Evolutionary conservation across 2,113 vertebrate species (phyloP).

Genomic region (Jaculus jaculus): DNA sequence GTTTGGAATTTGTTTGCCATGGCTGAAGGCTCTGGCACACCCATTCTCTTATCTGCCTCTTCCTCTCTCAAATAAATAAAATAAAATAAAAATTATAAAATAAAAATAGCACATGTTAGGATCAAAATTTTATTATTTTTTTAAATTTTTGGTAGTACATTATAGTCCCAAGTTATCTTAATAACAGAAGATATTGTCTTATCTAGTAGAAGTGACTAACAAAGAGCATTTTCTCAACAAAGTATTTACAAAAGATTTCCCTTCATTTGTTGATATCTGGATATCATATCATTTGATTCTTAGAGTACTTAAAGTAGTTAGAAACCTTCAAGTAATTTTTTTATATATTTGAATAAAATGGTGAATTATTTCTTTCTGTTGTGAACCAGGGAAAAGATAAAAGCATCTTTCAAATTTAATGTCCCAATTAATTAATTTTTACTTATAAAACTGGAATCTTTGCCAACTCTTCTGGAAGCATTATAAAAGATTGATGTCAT

Average conservation of each 20-base stretch:
- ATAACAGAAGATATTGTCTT: not conserved
- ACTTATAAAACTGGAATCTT: conserved; percentile 74
- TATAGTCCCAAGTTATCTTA: not conserved
- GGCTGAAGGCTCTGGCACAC: too few relatives aligned
- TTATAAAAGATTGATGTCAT: conserved; percentile 80
- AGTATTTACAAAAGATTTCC: not conserved
- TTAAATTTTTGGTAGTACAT: not conserved
- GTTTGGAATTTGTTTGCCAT: too few relatives aligned
- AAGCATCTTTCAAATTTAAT: conserved; percentile 81
- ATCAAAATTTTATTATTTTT: too few relatives aligned
- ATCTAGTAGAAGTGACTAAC: not conserved
- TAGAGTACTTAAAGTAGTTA: conserved; percentile 56
- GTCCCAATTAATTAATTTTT: conserved; percentile 83
- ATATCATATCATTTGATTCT: conserved; percentile 48
- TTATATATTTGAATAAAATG: conserved; percentile 77
- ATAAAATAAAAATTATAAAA: too few relatives aligned
- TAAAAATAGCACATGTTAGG: too few relatives aligned
- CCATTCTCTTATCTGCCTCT: too few relatives aligned
- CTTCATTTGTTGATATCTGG: conserved; percentile 17
- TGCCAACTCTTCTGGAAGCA: conserved; percentile 75
- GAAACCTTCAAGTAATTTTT: conserved; percentile 71
- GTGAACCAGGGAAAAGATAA: conserved; percentile 78
- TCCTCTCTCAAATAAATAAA: too few relatives aligned
- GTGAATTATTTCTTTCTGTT: conserved; percentile 79
- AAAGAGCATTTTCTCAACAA: not conserved